phyloP scores from a whole-genome alignment of 2,888 invertebrate species.

The Thelaira solivaga region DNA sequence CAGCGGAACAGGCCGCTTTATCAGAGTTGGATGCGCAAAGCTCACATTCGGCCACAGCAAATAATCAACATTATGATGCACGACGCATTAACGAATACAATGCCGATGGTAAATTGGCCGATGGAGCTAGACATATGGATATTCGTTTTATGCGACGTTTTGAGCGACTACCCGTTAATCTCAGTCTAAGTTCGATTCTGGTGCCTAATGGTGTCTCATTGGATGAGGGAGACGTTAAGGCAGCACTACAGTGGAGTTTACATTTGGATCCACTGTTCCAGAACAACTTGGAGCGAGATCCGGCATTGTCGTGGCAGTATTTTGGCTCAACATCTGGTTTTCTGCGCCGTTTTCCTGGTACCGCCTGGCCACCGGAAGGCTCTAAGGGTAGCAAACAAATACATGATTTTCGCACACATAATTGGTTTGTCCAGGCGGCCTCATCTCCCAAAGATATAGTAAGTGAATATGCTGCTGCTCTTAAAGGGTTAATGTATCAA shows the following conservation, averaged over 20 bases:
- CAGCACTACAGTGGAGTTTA: slow-evolving; percentile 96
- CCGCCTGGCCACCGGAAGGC: slow-evolving; percentile 90
- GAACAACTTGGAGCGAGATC: slow-evolving; percentile 93
- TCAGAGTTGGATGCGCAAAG: slow-evolving; percentile 80
- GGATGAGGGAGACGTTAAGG: slow-evolving; percentile 85
- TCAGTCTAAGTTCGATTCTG: slow-evolving; percentile 90
- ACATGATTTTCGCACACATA: slow-evolving; percentile 95
- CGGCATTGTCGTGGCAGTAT: slow-evolving; percentile 98
- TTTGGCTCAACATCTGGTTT: slow-evolving; percentile 98
- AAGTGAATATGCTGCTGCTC: slow-evolving; percentile 58
- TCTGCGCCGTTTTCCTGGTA: slow-evolving; percentile 96
- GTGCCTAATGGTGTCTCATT: slow-evolving; percentile 81
- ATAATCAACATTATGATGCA: slow-evolving; percentile 85
- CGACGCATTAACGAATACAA: slow-evolving; percentile 88
- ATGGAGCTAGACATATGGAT: slow-evolving; percentile 84
- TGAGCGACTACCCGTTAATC: slow-evolving; percentile 90
- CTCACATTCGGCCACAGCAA: slow-evolving; percentile 77
- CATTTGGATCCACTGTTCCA: slow-evolving; percentile 92
- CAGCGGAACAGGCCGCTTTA: slow-evolving; percentile 91
- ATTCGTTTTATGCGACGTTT: slow-evolving; percentile 89
- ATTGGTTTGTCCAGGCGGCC: slow-evolving; percentile 98
- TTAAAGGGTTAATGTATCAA: no score
- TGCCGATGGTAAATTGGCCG: slow-evolving; percentile 84
- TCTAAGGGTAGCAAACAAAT: slow-evolving; percentile 88
- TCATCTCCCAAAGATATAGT: slow-evolving; percentile 98